These are phyloP conservation scores for Lithophane semibrunnea DNA, from an alignment of 2,888 invertebrate genomes.

Conservation along the genomic window DNA sequence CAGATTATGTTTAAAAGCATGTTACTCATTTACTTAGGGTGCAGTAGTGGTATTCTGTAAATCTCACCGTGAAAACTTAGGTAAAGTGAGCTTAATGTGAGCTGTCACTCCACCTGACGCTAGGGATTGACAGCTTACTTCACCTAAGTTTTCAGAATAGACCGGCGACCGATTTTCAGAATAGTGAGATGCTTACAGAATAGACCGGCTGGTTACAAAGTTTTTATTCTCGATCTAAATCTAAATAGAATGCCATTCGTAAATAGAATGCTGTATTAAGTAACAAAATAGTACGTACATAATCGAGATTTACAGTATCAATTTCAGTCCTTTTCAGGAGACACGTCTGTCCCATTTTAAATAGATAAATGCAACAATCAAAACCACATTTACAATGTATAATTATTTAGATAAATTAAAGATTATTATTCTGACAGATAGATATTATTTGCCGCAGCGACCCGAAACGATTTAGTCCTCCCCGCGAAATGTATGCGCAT, in stretches of 20 bases:
- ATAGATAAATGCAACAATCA: background rate
- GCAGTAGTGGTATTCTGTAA: too few species aligned
- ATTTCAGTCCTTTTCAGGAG: background rate
- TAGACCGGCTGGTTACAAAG: background rate
- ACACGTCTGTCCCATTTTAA: background rate
- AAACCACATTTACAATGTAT: background rate
- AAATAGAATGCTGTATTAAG: background rate
- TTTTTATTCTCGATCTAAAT: background rate
- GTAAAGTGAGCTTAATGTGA: too few species aligned
- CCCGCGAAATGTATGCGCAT: slow-evolving; percentile 46
- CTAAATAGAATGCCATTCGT: background rate
- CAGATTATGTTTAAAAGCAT: too few species aligned
- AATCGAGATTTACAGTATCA: background rate
- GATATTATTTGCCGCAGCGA: slow-evolving; percentile 14
- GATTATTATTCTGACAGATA: slow-evolving; percentile 28
- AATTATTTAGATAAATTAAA: slow-evolving; percentile 21
- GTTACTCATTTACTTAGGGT: too few species aligned
- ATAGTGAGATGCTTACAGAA: too few species aligned
- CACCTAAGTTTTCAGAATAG: too few species aligned
- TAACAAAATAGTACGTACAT: too few species aligned
- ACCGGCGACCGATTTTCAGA: too few species aligned
- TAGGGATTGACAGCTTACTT: too few species aligned
- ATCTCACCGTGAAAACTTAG: too few species aligned
- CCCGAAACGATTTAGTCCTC: slow-evolving; percentile 17
- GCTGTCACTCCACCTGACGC: too few species aligned